Evolutionary conservation across 2,797 vertebrate genomes (phyloP).

Genomic region (Macropus fuliginosus): DNA sequence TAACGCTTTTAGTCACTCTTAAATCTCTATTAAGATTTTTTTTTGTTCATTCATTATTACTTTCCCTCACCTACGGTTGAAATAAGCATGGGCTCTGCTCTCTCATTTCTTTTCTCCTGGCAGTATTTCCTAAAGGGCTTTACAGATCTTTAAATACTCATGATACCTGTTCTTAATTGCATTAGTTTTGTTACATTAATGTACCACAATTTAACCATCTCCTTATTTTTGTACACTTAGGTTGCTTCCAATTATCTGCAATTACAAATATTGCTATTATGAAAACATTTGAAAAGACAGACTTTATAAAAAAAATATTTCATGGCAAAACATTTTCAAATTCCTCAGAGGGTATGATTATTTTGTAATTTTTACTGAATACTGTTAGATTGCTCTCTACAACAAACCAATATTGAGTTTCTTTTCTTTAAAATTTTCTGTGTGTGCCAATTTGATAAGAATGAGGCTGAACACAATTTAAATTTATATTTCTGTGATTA

Average conservation of each 20-base stretch:
- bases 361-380: not conserved
- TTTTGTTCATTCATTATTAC: not conserved
- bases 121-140: not conserved
- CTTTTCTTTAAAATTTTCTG: not conserved
- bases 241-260: not conserved
- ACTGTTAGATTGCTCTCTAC: not conserved
- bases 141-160: not conserved
- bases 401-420: not conserved
- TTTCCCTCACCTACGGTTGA: not conserved
- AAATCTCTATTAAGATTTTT: not conserved
- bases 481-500: not conserved
- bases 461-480: not conserved
- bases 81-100: not conserved
- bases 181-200: not conserved
- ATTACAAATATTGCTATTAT: not conserved
- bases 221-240: not conserved
- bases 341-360: not conserved
- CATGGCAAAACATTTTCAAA: not conserved
- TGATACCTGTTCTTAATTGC: not conserved
- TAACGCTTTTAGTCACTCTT: not conserved
- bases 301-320: not conserved
- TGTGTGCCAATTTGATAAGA: not conserved
- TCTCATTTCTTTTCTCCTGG: not conserved
- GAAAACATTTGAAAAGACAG: not conserved
- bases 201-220: not conserved